Conservation (phyloP, 2,888 invertebrate genomes). For the Ormyrus labotus region DNA sequence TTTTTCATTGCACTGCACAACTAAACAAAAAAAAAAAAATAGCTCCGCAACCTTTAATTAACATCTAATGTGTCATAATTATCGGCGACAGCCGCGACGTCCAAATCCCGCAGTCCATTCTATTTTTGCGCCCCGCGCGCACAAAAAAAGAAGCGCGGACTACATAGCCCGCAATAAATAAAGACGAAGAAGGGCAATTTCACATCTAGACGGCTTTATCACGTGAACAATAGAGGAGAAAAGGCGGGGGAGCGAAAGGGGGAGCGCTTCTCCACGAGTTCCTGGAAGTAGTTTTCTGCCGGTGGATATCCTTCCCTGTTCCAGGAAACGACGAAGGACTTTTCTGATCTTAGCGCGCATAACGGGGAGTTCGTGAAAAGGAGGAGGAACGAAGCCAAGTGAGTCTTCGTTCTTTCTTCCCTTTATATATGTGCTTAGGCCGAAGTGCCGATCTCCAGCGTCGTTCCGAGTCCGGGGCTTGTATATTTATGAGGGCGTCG, state of each 20-base stretch:
- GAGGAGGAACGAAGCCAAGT: not conserved
- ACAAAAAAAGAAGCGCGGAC: not conserved
- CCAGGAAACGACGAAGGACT: constrained; percentile 22
- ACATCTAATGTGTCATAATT: constrained; percentile 31
- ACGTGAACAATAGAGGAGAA: not conserved
- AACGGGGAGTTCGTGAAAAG: constrained; percentile 1
- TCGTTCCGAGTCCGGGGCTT: not conserved
- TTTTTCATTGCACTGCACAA: not conserved
- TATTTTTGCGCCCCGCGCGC: constrained; percentile 4
- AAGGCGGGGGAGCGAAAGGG: not conserved
- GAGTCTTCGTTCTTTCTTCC: constrained; percentile 1
- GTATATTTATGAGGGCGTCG: constrained; percentile 2
- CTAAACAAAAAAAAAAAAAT: not conserved
- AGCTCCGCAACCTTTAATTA: too few relatives aligned
- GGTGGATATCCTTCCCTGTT: not conserved
- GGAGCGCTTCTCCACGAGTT: constrained; percentile 11
- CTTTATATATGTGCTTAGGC: constrained; percentile 3
- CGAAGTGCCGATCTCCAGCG: not conserved
- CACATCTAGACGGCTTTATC: constrained; percentile 17
- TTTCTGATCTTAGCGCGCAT: not conserved
- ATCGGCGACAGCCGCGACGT: not conserved
- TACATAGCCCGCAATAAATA: not conserved
- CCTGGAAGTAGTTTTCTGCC: constrained; percentile 27
- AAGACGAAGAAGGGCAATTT: not conserved
- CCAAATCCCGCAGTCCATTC: constrained; percentile 17